Conservation (phyloP, 53 echinoderm and acorn worm genomes). For the Stichopus horrens region DNA sequence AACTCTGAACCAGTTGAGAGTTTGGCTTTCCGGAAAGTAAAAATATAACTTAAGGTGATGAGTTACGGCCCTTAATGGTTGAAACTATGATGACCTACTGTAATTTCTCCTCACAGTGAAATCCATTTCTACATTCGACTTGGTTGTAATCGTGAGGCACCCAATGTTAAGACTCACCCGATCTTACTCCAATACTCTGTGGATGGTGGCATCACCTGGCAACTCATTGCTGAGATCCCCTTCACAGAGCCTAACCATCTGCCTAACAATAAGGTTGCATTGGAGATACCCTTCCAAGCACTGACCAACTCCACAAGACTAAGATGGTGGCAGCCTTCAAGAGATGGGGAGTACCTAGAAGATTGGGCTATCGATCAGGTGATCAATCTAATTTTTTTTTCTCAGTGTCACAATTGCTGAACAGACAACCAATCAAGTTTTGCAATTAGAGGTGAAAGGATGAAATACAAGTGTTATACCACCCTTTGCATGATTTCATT, state of each 20-base stretch:
- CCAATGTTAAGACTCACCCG: conserved; percentile 68
- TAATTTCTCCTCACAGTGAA: conserved; percentile 51
- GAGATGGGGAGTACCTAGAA: conserved; percentile 70
- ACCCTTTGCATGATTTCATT: too few species aligned
- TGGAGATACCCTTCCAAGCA: conserved; percentile 71
- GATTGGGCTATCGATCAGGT: conserved; percentile 99
- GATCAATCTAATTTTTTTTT: not conserved
- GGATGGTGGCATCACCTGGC: conserved; percentile 88
- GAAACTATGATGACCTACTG: too few species aligned
- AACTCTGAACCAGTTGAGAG: too few species aligned
- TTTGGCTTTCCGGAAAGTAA: too few species aligned
- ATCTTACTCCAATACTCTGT: conserved; percentile 79
- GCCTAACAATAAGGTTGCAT: conserved; percentile 65
- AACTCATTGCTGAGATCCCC: conserved; percentile 67
- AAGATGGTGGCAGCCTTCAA: conserved; percentile 96
- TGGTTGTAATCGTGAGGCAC: conserved; percentile 64
- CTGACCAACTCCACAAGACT: conserved; percentile 77
- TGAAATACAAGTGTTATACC: too few species aligned
- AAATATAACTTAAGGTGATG: too few species aligned
- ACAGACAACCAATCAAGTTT: not conserved
- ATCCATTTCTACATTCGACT: conserved; percentile 90
- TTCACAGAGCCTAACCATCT: conserved; percentile 64
- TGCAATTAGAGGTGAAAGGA: too few species aligned
- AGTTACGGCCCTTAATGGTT: too few species aligned
- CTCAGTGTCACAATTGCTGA: too few species aligned